phyloP scores from a whole-genome alignment of 2,113 vertebrate genomes.

The Podarcis raffonei region DNA sequence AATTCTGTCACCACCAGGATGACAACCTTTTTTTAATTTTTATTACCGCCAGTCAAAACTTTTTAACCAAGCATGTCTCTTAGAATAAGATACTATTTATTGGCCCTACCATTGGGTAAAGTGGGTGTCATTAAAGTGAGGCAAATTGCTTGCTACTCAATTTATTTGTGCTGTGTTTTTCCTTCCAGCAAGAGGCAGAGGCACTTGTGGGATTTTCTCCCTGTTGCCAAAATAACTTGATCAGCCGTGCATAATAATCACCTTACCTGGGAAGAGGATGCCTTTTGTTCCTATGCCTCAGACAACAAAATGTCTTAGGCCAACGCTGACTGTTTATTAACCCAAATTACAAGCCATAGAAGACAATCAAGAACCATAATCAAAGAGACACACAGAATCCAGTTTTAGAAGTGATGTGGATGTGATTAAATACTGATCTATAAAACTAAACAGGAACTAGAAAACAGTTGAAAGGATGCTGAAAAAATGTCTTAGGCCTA shows the following conservation, averaged over 20 bases:
- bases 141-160: background rate
- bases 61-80: constrained; percentile 37
- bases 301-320: background rate
- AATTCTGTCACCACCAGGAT: constrained; percentile 59
- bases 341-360: constrained; percentile 14
- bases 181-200: background rate
- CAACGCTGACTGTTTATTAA: constrained; percentile 10
- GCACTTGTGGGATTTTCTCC: background rate
- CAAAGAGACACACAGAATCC: constrained; percentile 25
- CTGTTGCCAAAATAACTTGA: background rate
- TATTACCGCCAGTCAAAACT: constrained; percentile 16
- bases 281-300: background rate
- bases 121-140: background rate
- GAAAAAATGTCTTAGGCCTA: background rate
- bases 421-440: background rate
- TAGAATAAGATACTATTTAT: constrained; percentile 42
- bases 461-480: background rate
- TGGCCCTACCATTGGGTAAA: background rate
- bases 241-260: background rate
- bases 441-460: too few relatives aligned
- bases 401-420: constrained; percentile 17
- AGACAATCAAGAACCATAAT: background rate
- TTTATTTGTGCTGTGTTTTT: background rate
- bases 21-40: constrained; percentile 50
- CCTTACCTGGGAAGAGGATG: background rate